Percentiles rank a stretch among this genome's conserved stretches.
Conservation (phyloP, 2,113 vertebrate species). For the Salvelinus alpinus region DNA sequence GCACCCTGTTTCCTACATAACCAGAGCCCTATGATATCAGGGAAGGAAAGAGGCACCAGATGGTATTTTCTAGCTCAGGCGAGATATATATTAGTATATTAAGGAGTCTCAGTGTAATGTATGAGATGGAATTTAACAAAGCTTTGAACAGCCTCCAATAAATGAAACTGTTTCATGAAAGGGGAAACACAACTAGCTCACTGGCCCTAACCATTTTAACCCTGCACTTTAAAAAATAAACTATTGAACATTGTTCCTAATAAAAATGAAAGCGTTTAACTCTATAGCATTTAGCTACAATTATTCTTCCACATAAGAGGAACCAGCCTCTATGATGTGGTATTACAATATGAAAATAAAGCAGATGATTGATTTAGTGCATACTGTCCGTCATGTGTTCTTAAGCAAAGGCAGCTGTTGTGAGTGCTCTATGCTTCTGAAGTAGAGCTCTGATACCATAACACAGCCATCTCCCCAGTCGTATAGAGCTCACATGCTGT, state of each 20-base stretch:
- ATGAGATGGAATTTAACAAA: conserved; percentile 27
- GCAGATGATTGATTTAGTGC: conserved; percentile 35
- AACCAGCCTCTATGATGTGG: conserved; percentile 59
- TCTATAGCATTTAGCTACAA: conserved; percentile 31
- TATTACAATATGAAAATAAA: conserved; percentile 56
- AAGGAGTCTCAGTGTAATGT: not conserved
- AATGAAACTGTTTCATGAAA: conserved; percentile 36
- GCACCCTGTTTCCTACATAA: conserved; percentile 30
- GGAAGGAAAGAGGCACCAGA: conserved; percentile 50
- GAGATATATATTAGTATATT: not conserved
- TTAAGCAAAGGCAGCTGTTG: conserved; percentile 53
- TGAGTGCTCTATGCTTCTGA: conserved; percentile 18
- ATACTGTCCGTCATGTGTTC: conserved; percentile 24
- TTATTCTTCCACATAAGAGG: conserved; percentile 47
- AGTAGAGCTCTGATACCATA: conserved; percentile 7
- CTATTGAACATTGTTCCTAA: conserved; percentile 34
- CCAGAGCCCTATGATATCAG: conserved; percentile 22
- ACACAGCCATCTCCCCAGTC: conserved; percentile 2
- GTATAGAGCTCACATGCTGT: conserved; percentile 20
- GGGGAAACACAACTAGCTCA: conserved; percentile 27
- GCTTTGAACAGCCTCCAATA: conserved; percentile 50
- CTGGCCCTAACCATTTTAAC: conserved; percentile 31
- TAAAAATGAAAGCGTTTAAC: conserved; percentile 50
- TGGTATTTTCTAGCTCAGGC: not conserved
- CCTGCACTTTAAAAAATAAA: conserved; percentile 24